phyloP scores from a whole-genome alignment of 92 coral and sea anemone species.

The Phenganax subtilis region DNA sequence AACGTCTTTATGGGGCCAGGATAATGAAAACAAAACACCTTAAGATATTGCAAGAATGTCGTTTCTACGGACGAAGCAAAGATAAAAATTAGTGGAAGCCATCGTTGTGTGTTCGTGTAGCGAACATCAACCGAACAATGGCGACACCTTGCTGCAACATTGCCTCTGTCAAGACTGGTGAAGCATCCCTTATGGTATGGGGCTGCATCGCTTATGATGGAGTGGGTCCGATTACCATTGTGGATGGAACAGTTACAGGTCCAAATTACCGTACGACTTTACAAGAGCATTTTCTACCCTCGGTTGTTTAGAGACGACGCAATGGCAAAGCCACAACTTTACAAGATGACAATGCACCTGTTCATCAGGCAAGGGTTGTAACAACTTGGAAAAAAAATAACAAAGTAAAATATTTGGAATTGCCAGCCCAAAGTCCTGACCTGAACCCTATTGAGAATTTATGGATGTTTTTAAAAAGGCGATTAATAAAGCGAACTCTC shows the following conservation, averaged over 20 bases:
- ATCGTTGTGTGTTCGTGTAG: constrained; percentile 27
- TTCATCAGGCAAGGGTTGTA: constrained; percentile 28
- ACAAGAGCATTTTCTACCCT: constrained; percentile 18
- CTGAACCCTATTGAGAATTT: constrained; percentile 30
- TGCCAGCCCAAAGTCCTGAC: constrained; percentile 32
- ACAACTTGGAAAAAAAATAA: not conserved
- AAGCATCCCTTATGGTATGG: constrained; percentile 24
- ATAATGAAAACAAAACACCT: not conserved
- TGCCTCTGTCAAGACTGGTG: constrained; percentile 8
- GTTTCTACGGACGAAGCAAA: constrained; percentile 20
- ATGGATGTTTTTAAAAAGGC: constrained; percentile 11
- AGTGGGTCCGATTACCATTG: constrained; percentile 1
- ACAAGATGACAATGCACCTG: constrained; percentile 26
- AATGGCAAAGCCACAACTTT: constrained; percentile 23
- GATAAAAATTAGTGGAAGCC: constrained; percentile 5
- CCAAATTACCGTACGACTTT: constrained; percentile 2
- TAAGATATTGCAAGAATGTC: constrained; percentile 4
- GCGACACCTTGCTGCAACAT: not conserved
- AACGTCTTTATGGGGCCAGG: not conserved
- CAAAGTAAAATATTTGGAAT: constrained; percentile 8
- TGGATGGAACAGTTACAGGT: constrained; percentile 22
- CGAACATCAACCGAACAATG: constrained; percentile 10
- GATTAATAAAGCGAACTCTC: constrained; percentile 15
- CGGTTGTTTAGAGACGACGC: constrained; percentile 6
- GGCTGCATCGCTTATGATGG: constrained; percentile 21